Evolutionary conservation across 2,113 vertebrate genomes (phyloP), one percentile per base, ranked within the genome.

Genomic region (Oncorhynchus tshawytscha): DNA sequence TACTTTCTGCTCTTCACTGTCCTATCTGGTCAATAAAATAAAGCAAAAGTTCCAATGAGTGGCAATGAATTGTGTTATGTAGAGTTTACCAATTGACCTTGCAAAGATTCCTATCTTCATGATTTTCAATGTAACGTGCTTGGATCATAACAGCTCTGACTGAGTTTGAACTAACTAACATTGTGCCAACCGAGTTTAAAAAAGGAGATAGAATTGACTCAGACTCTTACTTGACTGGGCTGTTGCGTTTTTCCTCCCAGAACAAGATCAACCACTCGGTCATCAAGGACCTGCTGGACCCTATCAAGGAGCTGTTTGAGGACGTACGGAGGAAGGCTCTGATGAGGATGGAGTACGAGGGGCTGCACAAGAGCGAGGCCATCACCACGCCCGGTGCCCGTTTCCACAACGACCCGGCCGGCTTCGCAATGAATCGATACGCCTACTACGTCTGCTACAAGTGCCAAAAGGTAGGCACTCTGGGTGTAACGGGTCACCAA

Each of bases 381-480:
- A 99, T 99, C 81, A 97, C 96, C 4, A 99, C 96, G 0, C 95
- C 96, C 0, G 98, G 98, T 16, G 98, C 97, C 69, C 96, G 98
- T 51, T 99, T 99, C 92, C 95, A 98, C 84, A 98, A 95, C 31
- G 97, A 99, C 86, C 97, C 98, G 1, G 97, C 98, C 77, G 96
- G 97, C 87, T 99, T 96, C 39, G 98, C 98, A 73, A 99, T 99
- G 97, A 99, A 99, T 86, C 94, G 98, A 97, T 99, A 99, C 0
- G 98, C 98, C 75, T 99, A 99, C 82, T 99, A 99, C 45, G 98
- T 99, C 81, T 99, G 98, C 93, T 99, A 94, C 94, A 99, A 99
- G 86, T 99, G 98, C 94, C 98, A 96, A 90, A 99, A 99, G 97
- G 98, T 99, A 93, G 4, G 88, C 1, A 0, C 39, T 45, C 0